phyloP scores from a whole-genome alignment of 1,140 invertebrate genomes.

The Ridgeia piscesae region DNA sequence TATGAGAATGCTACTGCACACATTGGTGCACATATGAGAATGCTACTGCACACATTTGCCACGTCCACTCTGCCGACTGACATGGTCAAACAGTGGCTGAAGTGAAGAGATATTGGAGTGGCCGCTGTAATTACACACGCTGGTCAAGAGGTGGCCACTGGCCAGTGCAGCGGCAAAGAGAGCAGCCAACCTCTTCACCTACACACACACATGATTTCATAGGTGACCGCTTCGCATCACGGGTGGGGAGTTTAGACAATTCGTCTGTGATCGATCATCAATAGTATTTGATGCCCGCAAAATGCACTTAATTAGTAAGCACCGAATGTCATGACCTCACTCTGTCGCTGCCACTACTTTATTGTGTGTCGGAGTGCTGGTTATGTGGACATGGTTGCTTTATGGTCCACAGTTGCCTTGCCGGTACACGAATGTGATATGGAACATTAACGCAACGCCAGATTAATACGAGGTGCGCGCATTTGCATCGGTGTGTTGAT shows the following conservation, averaged over 20 bases:
- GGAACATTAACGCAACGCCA: background rate
- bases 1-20: too few species aligned
- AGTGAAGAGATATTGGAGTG: background rate
- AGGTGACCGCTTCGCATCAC: background rate
- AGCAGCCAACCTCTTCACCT: background rate
- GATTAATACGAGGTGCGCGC: background rate
- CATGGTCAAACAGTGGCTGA: background rate
- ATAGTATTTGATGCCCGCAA: background rate
- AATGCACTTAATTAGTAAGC: slow-evolving; percentile 6
- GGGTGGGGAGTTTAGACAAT: background rate
- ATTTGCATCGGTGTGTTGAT: background rate
- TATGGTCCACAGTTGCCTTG: background rate
- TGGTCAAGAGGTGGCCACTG: too few species aligned
- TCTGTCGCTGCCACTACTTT: background rate
- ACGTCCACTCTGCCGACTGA: background rate
- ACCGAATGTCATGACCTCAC: background rate
- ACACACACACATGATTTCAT: background rate
- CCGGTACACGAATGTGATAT: background rate
- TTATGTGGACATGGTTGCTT: background rate
- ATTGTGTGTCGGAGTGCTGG: background rate
- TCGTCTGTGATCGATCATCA: background rate
- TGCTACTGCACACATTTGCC: background rate
- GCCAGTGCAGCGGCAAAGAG: background rate
- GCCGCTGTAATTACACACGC: background rate
- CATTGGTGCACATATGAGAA: too few species aligned